These are phyloP conservation scores for Misgurnus anguillicaudatus DNA, from an alignment of 2,113 vertebrate species.

Conservation along the genomic window DNA sequence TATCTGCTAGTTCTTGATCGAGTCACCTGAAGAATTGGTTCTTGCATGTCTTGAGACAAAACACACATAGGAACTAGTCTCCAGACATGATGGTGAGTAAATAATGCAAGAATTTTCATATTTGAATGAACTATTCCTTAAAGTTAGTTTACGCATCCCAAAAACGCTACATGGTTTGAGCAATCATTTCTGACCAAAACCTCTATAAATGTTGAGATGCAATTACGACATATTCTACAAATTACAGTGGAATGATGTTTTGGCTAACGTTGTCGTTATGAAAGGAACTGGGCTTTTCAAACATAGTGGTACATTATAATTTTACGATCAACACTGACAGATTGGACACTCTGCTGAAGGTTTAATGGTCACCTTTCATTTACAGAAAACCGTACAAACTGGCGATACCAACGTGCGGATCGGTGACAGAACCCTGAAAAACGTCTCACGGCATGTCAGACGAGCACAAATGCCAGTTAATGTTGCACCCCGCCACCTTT, in stretches of 20 bases:
- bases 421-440: neutral
- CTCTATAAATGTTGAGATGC: neutral
- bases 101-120: no score
- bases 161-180: no score
- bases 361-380: constrained; percentile 41
- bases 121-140: no score
- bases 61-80: no score
- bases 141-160: no score
- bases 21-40: neutral
- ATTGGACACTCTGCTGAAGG: constrained; percentile 4
- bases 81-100: no score
- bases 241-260: neutral
- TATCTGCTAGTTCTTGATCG: neutral
- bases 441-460: constrained; percentile 15
- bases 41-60: no score
- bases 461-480: constrained; percentile 42
- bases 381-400: neutral
- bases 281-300: neutral
- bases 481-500: constrained; percentile 38
- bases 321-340: constrained; percentile 8
- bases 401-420: neutral
- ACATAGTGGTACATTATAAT: constrained; percentile 21
- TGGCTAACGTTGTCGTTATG: neutral
- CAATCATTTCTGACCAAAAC: neutral
- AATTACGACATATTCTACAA: neutral